A percentile compares a stretch with the other conserved stretches of the same genome.
phyloP scores from a whole-genome alignment of 2,113 vertebrate species.

The Pseudorasbora parva region DNA sequence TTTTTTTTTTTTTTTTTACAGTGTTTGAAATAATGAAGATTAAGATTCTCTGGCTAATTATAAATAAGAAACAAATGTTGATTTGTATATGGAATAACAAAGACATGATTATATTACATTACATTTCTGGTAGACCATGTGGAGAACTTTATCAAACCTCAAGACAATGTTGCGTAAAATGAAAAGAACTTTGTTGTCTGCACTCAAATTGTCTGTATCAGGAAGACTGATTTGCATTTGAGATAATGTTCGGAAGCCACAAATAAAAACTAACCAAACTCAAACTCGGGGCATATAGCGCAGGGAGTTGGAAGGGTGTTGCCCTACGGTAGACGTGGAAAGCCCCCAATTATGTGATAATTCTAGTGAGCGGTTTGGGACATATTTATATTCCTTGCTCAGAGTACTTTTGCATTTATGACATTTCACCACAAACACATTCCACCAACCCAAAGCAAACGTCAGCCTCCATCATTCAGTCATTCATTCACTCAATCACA shows the following conservation, averaged over 20 bases:
- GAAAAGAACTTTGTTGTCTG: constrained; percentile 17
- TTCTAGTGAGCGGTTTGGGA: constrained; percentile 75
- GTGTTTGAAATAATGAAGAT: neutral
- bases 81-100: neutral
- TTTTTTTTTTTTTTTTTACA: neutral
- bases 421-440: constrained; percentile 76
- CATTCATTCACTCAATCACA: constrained; percentile 65
- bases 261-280: constrained; percentile 62
- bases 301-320: constrained; percentile 65
- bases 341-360: constrained; percentile 83
- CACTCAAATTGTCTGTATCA: constrained; percentile 44
- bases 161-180: constrained; percentile 21
- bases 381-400: constrained; percentile 76
- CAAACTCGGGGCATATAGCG: constrained; percentile 43
- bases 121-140: neutral
- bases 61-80: neutral
- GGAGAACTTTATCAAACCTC: constrained; percentile 29
- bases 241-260: constrained; percentile 56
- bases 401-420: constrained; percentile 78
- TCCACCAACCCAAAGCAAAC: constrained; percentile 69
- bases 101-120: neutral
- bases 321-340: constrained; percentile 75
- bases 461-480: constrained; percentile 63
- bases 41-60: neutral
- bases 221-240: constrained; percentile 52